Evolutionary conservation across 2,888 invertebrate species (phyloP), one percentile per base, ranked within the genome.

Genomic region (Tenthredo distinguenda): DNA sequence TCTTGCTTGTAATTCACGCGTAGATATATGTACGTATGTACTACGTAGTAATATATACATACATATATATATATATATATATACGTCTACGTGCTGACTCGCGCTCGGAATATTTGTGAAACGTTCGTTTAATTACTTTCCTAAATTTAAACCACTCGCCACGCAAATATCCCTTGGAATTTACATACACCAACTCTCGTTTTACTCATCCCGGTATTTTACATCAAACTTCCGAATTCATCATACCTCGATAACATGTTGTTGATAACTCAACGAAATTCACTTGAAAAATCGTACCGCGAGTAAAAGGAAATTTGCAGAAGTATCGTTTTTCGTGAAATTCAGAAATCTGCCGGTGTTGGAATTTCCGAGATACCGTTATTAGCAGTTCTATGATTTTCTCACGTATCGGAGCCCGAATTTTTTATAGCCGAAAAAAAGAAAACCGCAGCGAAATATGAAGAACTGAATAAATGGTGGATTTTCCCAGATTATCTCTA

Each of bases 121-220:
- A 68, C 18, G 18, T 68, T 18, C 68, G 68, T 68, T 68, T 68
- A 68, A 68, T 68, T 68, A 68, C 68, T 68, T 68, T 68, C 68
- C 68, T 68, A 18, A 68, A 68, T 34, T 68, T 26, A 7, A 68
- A 68, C 68, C 34, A 68, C 68, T 34, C 68, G 5, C 34, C 31
- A 5, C 15, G 68, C 15, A 34, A 68, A 34, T 68, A 18, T 68
- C 18, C 34, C 12, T 34, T 15, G 34, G 34, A 68, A 34, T 68
- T 68, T 34, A 68, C 31, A 68, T 31, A 21, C 12, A 15, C 62
- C 10, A 12, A 68, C 12, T 34, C 15, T 26, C 15, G 18, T 15
- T 31, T 34, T 34, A 68, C 18, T 31, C 26, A 34, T 68, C 18
- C 4, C 15, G 7, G 12, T 34, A 68, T 68, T 18, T 18, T 6